Conservation (phyloP, 2,888 invertebrate genomes). For the Andrena camellia region DNA sequence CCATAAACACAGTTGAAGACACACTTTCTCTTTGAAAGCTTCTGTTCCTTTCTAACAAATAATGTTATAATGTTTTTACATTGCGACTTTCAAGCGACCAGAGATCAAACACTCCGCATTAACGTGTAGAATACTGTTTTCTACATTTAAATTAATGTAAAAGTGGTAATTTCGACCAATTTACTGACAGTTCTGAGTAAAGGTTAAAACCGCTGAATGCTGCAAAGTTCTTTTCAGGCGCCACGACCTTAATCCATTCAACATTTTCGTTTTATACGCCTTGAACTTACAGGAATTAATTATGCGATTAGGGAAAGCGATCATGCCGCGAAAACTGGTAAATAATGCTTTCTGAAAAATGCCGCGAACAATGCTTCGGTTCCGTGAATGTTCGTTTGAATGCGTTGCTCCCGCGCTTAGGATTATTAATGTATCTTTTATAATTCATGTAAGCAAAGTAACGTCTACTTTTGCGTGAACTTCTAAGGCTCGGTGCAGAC, state of each 20-base stretch:
- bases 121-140: not conserved
- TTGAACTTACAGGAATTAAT: constrained; percentile 17
- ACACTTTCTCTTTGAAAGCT: not conserved
- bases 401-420: not conserved
- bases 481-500: no score
- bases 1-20: no score
- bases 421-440: constrained; percentile 27
- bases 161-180: not conserved
- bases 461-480: not conserved
- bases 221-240: not conserved
- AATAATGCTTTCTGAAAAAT: constrained; percentile 27
- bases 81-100: not conserved
- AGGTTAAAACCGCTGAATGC: not conserved
- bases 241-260: constrained; percentile 2
- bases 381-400: constrained; percentile 10
- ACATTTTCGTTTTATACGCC: not conserved
- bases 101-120: not conserved
- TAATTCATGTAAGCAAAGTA: not conserved
- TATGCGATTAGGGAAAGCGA: constrained; percentile 17
- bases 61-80: not conserved
- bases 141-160: not conserved
- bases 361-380: constrained; percentile 20
- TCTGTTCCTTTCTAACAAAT: not conserved
- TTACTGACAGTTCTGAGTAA: not conserved
- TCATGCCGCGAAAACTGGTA: constrained; percentile 7